A percentile compares a stretch with the other conserved stretches of the same genome.
Evolutionary conservation across 2,113 vertebrate genomes (phyloP).

Genomic region (Mormyrus lacerda): DNA sequence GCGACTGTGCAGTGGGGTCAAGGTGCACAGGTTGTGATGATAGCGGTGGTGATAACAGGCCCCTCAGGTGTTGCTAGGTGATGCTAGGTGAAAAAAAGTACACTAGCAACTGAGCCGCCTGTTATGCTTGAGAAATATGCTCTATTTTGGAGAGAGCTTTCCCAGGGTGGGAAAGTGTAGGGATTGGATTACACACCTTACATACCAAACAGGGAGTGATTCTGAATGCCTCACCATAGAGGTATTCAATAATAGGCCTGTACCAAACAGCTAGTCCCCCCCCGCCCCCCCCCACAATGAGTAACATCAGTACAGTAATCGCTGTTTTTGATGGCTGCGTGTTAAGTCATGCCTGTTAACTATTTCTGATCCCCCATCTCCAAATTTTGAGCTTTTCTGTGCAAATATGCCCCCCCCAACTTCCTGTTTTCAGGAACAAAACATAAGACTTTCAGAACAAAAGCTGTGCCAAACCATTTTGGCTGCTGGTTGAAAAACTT

Average conservation of each 20-base stretch:
- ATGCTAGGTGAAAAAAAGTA: background rate
- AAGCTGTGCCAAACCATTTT: background rate
- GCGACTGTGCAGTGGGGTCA: background rate
- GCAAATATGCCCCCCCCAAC: background rate
- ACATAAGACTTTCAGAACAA: background rate
- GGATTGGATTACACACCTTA: background rate
- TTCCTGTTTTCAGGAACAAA: background rate
- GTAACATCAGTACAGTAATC: background rate
- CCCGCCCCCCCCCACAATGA: background rate
- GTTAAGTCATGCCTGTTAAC: slow-evolving; percentile 1
- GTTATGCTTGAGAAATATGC: background rate
- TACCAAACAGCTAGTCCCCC: background rate
- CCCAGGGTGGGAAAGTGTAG: background rate
- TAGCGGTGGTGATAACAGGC: background rate
- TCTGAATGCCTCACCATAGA: background rate
- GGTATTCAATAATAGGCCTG: background rate
- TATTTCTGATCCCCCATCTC: background rate
- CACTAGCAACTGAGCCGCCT: background rate
- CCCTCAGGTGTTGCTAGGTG: background rate
- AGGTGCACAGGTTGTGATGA: background rate
- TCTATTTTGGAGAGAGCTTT: background rate
- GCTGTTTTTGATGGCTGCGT: background rate
- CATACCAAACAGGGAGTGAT: background rate
- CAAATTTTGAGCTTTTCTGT: background rate
- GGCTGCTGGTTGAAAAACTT: background rate